Evolutionary conservation across 2,797 vertebrate genomes (phyloP), one percentile per base, ranked within the genome.

Genomic region (Helicolenus hilgendorfi): DNA sequence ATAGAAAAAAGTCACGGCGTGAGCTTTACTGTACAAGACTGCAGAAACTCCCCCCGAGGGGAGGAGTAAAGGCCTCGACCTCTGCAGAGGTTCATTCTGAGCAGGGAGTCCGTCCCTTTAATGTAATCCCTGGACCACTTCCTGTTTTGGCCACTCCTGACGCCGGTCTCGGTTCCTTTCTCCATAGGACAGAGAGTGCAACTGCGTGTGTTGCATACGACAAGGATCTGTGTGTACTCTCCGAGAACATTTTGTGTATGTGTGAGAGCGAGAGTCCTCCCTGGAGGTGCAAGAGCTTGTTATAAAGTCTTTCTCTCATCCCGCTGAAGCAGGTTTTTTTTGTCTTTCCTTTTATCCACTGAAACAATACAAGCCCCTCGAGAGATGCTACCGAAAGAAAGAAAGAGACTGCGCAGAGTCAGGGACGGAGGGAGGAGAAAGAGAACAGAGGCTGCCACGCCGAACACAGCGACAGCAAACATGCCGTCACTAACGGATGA

Each of bases 111-210:
- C 10, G 14, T 88, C 53, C 64, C 15, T 88, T 87, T 85, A 81
- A 88, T 81, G 60, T 83, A 69, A 84, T 84, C 77, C 73, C 45
- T 72, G 33, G 35, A 82, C 53, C 73, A 72, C 88, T 89, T 94
- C 90, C 93, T 92, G 84, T 87, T 87, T 80, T 81, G 89, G 84
- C 76, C 76, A 90, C 89, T 82, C 87, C 87, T 24, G 81, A 89
- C 80, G 49, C 86, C 76, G 26, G 89, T 33, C 71, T 60, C 35
- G 45, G 60, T 89, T 89, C 77, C 82, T 72, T 29, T 84, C 68
- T 64, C 49, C 10, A 49, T 11, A 59, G 81, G 60, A 62, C 75
- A 83, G 11, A 3, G 74, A 24, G 70, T 69, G 29, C n/a, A 4
- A 62, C 56, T 55, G 77, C 24, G 63, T 70, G 63, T 22, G n/a